phyloP scores from a whole-genome alignment of 2,113 vertebrate species.

The Turdus rufiventris region DNA sequence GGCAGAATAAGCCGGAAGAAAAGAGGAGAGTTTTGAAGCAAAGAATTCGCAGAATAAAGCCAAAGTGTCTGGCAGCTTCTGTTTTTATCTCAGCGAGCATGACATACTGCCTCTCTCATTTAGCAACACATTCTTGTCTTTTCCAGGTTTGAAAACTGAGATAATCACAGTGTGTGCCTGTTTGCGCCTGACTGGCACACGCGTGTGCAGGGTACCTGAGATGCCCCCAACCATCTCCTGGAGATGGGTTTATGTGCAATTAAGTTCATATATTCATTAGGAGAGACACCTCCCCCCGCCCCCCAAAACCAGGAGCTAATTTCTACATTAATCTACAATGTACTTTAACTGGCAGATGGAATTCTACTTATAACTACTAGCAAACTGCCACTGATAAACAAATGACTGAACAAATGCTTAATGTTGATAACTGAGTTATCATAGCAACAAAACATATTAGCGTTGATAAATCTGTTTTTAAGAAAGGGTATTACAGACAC shows the following conservation, averaged over 20 bases:
- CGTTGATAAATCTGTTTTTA: slow-evolving; percentile 27
- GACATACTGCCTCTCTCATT: slow-evolving; percentile 75
- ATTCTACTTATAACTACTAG: slow-evolving; percentile 78
- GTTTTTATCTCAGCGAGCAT: slow-evolving; percentile 75
- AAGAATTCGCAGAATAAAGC: slow-evolving; percentile 72
- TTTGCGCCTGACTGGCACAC: slow-evolving; percentile 65
- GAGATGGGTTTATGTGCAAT: slow-evolving; percentile 56
- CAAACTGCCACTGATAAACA: slow-evolving; percentile 77
- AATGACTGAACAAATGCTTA: slow-evolving; percentile 73
- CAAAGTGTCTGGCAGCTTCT: slow-evolving; percentile 75
- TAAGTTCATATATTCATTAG: slow-evolving; percentile 65
- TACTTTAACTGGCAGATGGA: slow-evolving; percentile 75
- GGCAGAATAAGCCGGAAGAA: slow-evolving; percentile 8
- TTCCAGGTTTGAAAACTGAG: slow-evolving; percentile 76
- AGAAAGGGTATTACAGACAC: slow-evolving; percentile 16
- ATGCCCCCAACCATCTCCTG: not conserved
- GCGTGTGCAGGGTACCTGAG: slow-evolving; percentile 63
- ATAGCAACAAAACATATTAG: slow-evolving; percentile 53
- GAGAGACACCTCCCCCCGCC: not conserved
- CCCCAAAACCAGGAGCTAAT: slow-evolving; percentile 54
- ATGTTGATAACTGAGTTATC: slow-evolving; percentile 70
- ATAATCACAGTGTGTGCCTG: slow-evolving; percentile 71
- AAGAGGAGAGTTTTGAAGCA: slow-evolving; percentile 67
- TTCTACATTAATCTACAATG: slow-evolving; percentile 61
- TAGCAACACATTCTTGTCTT: slow-evolving; percentile 70